Percentiles rank a stretch among this genome's conserved stretches.
phyloP scores from a whole-genome alignment of 2,797 vertebrate genomes.

The Sylvia borin region DNA sequence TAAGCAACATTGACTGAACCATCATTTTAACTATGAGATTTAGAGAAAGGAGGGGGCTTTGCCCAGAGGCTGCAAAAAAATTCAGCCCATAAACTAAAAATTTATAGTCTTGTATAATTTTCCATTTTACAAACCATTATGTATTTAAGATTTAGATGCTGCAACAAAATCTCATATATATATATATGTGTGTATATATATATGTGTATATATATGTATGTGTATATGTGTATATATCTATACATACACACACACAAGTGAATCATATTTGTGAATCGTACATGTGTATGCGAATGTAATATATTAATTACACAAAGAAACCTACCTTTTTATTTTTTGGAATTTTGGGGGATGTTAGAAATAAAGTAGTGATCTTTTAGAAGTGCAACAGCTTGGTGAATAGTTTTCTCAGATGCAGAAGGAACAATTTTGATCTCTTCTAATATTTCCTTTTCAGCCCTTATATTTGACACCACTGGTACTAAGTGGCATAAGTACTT shows the following conservation, averaged over 20 bases:
- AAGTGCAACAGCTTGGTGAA: background rate
- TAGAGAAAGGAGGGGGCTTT: background rate
- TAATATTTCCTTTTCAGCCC: background rate
- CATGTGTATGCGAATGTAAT: background rate
- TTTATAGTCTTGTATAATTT: background rate
- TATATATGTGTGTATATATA: background rate
- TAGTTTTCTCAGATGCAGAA: background rate
- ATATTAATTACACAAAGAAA: constrained; percentile 4
- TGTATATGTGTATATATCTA: background rate
- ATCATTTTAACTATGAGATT: background rate
- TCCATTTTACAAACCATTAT: background rate
- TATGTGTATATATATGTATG: background rate
- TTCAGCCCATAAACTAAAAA: background rate
- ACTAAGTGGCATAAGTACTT: background rate
- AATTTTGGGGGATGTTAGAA: background rate
- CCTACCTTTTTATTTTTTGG: constrained; percentile 33
- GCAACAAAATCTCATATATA: background rate
- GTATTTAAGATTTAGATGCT: background rate
- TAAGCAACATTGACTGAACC: background rate
- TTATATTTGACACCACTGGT: background rate
- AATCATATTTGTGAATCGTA: constrained; percentile 31
- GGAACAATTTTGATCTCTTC: background rate
- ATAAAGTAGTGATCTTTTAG: background rate
- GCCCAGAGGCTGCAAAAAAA: background rate
- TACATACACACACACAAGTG: background rate